A percentile compares a stretch with the other conserved stretches of the same genome.
Evolutionary conservation across 2,888 invertebrate species (phyloP).

Genomic region (Lycocerus yunnanus): DNA sequence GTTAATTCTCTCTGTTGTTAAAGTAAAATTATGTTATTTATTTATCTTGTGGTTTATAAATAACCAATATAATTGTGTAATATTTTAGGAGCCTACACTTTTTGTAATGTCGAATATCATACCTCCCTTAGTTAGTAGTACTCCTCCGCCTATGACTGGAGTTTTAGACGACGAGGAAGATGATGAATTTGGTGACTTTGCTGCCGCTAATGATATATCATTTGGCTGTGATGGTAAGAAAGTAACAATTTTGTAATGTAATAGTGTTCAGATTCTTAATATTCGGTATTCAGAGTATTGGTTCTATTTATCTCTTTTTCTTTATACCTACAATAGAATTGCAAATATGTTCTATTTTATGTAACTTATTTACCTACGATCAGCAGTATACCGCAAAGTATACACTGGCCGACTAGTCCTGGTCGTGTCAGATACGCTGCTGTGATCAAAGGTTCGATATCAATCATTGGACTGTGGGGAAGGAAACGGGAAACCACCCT

Average conservation of each 20-base stretch:
- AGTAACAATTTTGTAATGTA: background rate
- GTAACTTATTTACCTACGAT: too few species aligned
- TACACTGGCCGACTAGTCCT: too few species aligned
- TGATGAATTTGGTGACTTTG: constrained; percentile 67
- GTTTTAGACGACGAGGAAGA: constrained; percentile 55
- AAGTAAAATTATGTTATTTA: background rate
- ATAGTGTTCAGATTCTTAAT: background rate
- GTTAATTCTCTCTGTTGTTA: background rate
- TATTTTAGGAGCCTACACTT: background rate
- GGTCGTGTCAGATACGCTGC: too few species aligned
- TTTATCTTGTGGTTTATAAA: background rate
- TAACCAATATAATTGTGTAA: background rate
- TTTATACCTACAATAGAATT: background rate
- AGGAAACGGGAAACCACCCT: too few species aligned
- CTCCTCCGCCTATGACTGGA: constrained; percentile 61
- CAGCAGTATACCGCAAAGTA: too few species aligned
- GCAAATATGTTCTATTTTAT: too few species aligned
- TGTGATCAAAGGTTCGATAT: too few species aligned
- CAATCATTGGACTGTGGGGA: too few species aligned
- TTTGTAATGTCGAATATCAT: constrained; percentile 56
- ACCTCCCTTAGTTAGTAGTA: constrained; percentile 62
- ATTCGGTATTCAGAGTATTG: background rate
- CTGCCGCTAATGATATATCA: constrained; percentile 54
- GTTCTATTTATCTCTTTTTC: background rate
- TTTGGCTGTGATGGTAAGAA: constrained; percentile 49